Conservation (phyloP, 2,113 vertebrate species). For the Nothobranchius kuhntae region DNA sequence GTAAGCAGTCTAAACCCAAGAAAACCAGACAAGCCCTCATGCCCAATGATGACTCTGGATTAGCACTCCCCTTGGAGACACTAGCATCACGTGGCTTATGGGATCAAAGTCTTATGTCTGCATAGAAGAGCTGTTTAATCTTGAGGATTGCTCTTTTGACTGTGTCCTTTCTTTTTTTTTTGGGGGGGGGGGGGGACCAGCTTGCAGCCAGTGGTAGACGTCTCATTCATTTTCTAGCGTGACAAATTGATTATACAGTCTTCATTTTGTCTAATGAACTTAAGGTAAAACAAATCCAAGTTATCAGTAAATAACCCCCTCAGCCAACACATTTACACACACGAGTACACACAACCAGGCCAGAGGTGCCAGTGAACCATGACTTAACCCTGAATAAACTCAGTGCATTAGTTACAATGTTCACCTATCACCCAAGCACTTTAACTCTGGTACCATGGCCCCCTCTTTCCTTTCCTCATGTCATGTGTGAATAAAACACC, state of each 20-base stretch:
- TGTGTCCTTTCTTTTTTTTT: background rate
- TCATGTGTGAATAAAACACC: background rate
- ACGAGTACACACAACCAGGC: slow-evolving; percentile 7
- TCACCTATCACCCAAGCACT: background rate
- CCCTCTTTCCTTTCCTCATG: background rate
- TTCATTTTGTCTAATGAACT: background rate
- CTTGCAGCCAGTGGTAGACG: slow-evolving; percentile 7
- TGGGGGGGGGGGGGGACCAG: background rate
- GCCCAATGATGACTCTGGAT: slow-evolving; percentile 64
- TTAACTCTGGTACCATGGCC: background rate
- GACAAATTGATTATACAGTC: slow-evolving; percentile 5
- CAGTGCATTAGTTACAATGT: slow-evolving; percentile 5
- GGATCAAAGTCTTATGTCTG: slow-evolving; percentile 68
- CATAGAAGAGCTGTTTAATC: slow-evolving; percentile 53
- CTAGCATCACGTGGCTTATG: slow-evolving; percentile 59
- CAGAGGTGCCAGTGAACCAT: slow-evolving; percentile 6
- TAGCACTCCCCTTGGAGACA: slow-evolving; percentile 65
- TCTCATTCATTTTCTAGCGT: slow-evolving; percentile 1
- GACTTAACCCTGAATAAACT: slow-evolving; percentile 22
- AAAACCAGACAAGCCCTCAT: slow-evolving; percentile 75
- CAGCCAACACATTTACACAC: background rate
- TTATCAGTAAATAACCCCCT: background rate
- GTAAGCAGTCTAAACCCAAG: slow-evolving; percentile 76
- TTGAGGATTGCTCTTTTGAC: slow-evolving; percentile 59
- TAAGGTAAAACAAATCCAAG: background rate